These are phyloP conservation scores for Dysdera silvatica DNA, from an alignment of 1,140 invertebrate species.

Conservation along the genomic window DNA sequence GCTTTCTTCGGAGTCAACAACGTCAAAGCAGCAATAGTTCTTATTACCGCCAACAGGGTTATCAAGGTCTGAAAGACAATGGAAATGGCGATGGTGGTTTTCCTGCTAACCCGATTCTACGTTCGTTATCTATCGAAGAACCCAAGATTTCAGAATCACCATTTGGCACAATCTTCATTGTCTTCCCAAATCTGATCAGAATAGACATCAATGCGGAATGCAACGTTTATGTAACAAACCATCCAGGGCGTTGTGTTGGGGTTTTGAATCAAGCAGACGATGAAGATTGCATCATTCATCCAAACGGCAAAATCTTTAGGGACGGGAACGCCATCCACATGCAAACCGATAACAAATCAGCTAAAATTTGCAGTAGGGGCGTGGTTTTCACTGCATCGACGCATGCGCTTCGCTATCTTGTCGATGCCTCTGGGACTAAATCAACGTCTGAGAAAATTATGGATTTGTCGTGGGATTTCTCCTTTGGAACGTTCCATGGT, in stretches of 20 bases:
- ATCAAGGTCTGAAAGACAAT: too few species aligned
- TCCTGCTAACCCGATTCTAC: too few species aligned
- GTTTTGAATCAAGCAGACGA: constrained; percentile 62
- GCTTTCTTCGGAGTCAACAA: too few species aligned
- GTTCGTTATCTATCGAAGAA: too few species aligned
- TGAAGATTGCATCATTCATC: constrained; percentile 65
- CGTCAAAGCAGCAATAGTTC: too few species aligned
- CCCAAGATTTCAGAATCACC: too few species aligned
- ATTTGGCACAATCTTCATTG: too few species aligned
- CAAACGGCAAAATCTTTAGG: constrained; percentile 71
- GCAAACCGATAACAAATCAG: constrained; percentile 37
- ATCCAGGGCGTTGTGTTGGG: constrained; percentile 63
- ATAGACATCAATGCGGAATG: constrained; percentile 75
- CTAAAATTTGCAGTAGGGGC: constrained; percentile 84
- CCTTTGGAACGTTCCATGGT: constrained; percentile 48
- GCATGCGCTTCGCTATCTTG: constrained; percentile 73
- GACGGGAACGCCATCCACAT: constrained; percentile 62
- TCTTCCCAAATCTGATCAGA: constrained; percentile 62
- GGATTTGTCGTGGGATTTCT: constrained; percentile 68
- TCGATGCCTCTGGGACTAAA: constrained; percentile 72
- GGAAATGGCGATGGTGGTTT: too few species aligned
- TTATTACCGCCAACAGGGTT: too few species aligned
- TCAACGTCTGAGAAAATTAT: constrained; percentile 78
- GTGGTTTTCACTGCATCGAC: constrained; percentile 77
- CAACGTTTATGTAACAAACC: constrained; percentile 66